Conservation (phyloP, 2,797 vertebrate species). For the Pampus argenteus region DNA sequence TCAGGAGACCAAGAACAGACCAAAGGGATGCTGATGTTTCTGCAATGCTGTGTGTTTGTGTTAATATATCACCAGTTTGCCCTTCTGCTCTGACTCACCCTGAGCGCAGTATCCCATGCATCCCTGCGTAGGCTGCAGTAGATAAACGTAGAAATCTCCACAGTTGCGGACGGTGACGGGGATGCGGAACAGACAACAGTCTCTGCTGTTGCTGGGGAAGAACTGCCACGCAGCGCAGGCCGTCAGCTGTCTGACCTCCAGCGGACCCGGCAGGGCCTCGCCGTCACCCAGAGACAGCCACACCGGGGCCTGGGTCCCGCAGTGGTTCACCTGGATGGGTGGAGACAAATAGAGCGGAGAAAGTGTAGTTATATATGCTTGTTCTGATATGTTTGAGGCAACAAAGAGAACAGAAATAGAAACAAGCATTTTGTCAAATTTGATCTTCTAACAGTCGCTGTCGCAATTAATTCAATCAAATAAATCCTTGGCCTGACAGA, state of each 20-base stretch:
- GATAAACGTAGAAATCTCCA: slow-evolving; percentile 91
- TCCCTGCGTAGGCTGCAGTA: slow-evolving; percentile 92
- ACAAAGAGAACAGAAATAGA: too few relatives aligned
- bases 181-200: slow-evolving; percentile 93
- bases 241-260: slow-evolving; percentile 88
- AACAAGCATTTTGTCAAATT: too few relatives aligned
- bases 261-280: slow-evolving; percentile 86
- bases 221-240: slow-evolving; percentile 93
- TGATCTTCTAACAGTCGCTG: too few relatives aligned
- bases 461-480: too few relatives aligned
- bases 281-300: slow-evolving; percentile 89
- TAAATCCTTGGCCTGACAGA: slow-evolving; percentile 24
- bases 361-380: too few relatives aligned
- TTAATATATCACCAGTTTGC: too few relatives aligned
- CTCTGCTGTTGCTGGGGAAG: slow-evolving; percentile 83
- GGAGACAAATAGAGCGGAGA: not conserved
- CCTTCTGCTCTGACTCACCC: slow-evolving; percentile 74
- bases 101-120: slow-evolving; percentile 96
- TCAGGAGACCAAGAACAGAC: too few relatives aligned
- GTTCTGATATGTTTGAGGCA: not conserved
- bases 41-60: too few relatives aligned
- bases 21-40: too few relatives aligned
- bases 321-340: slow-evolving; percentile 88
- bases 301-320: slow-evolving; percentile 92
- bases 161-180: slow-evolving; percentile 92